These are phyloP conservation scores for Microplitis demolitor DNA, from an alignment of 1,140 invertebrate genomes.

Conservation along the genomic window DNA sequence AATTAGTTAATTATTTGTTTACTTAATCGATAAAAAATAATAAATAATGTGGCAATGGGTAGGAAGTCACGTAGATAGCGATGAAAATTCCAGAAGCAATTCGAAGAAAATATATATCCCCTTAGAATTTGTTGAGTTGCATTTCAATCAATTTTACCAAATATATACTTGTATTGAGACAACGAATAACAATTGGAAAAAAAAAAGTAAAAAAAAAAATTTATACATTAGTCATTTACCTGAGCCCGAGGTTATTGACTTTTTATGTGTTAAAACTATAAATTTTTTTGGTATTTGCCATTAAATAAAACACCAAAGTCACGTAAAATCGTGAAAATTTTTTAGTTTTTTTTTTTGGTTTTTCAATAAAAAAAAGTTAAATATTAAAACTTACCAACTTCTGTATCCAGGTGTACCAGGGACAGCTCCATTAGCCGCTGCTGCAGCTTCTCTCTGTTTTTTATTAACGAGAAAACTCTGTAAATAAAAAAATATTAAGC, in stretches of 20 bases:
- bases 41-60: slow-evolving; percentile 4
- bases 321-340: no score
- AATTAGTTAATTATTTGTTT: background rate
- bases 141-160: slow-evolving; percentile 23
- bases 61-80: slow-evolving; percentile 25
- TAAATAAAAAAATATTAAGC: slow-evolving; percentile 23
- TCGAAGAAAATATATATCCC: background rate
- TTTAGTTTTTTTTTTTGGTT: background rate
- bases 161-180: background rate
- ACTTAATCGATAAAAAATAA: background rate
- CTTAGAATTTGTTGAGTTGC: slow-evolving; percentile 2
- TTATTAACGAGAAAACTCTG: slow-evolving; percentile 90
- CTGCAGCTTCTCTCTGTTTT: slow-evolving; percentile 79
- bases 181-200: no score
- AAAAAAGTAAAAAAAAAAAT: no score
- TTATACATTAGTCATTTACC: slow-evolving; percentile 2
- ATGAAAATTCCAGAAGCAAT: slow-evolving; percentile 20
- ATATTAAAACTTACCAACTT: slow-evolving; percentile 71
- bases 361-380: background rate
- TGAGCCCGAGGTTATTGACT: background rate
- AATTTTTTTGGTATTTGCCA: no score
- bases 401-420: slow-evolving; percentile 74
- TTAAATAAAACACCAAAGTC: no score
- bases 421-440: slow-evolving; percentile 73
- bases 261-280: background rate